Conservation (phyloP, 2,888 invertebrate genomes). For the Elegia similella region DNA sequence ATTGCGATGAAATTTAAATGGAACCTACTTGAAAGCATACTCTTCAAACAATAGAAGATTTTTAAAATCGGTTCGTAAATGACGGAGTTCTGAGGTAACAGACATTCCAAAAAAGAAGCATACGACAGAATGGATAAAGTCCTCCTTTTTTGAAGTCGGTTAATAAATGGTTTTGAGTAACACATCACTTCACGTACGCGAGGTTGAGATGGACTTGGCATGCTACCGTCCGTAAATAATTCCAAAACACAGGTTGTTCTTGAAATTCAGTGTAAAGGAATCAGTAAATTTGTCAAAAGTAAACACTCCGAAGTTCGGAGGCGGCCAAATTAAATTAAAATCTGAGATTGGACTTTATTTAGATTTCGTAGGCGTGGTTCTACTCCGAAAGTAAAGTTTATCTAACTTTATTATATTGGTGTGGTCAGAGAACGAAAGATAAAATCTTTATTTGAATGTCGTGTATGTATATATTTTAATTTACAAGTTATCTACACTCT, state of each 20-base stretch:
- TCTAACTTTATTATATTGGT: not conserved
- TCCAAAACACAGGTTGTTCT: slow-evolving; percentile 16
- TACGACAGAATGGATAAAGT: too few species aligned
- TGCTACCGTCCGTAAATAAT: slow-evolving; percentile 24
- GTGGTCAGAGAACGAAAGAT: too few species aligned
- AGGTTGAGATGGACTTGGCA: slow-evolving; percentile 19
- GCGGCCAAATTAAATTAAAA: slow-evolving; percentile 6
- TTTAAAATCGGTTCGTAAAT: too few species aligned
- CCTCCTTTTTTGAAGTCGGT: too few species aligned
- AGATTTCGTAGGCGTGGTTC: not conserved
- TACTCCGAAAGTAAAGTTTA: not conserved
- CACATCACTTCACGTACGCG: not conserved
- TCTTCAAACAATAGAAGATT: too few species aligned
- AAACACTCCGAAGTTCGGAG: slow-evolving; percentile 12
- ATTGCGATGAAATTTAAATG: too few species aligned
- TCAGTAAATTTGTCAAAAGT: slow-evolving; percentile 18
- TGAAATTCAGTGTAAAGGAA: slow-evolving; percentile 20
- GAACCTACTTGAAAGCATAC: too few species aligned
- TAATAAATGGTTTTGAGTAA: not conserved
- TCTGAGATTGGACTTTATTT: slow-evolving; percentile 5
- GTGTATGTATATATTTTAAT: too few species aligned
- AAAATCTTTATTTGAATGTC: too few species aligned
- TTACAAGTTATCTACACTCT: too few species aligned
- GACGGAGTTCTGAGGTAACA: too few species aligned
- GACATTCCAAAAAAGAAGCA: too few species aligned